Base-by-base conservation (phyloP, 2,888 invertebrate genomes). In the Brachyopa scutellaris region DNA sequence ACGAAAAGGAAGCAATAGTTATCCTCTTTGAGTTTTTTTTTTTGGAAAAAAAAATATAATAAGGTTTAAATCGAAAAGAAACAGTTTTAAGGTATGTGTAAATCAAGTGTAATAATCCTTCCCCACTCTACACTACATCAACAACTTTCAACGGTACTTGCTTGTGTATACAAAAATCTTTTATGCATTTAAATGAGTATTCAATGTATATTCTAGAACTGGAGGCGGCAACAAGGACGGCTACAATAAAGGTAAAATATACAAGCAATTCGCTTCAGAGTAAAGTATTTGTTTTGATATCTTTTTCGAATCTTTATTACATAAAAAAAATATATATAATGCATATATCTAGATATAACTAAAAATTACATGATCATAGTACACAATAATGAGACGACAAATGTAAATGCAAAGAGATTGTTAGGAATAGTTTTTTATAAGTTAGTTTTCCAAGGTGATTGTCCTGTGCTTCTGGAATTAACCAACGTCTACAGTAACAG, bases 201-300 rank as follows among this genome's bases (percentile, higher is more conserved):
- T 89, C 88, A 88, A 88, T 88, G 87, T 90, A 90, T 90, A 88
- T 90, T 90, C 88, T 90, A 90, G 96, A 95, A 93, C 94, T 93
- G 96, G 96, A 95, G 95, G 96, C 95, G 94, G 95, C 94, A 95
- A 94, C 93, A 94, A 94, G 95, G 96, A 96, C 95, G 96, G 96
- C 96, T 96, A 93, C 96, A 96, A 95, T 93, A 97, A 97, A 97
- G 97, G 97, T 97, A 97, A 97, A 95, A 89, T 87, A 88, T 88
- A 88, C 88, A 89, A 88, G 86, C 85, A 86, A 86, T 86, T 87
- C 88, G 89, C 89, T 86, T 85, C 84, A 86, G 90, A 88, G 90
- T 89, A 89, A 89, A 86, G 90, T 90, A 89, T 89, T 88, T 85
- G 85, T 80, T 80, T 80, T 80, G 59, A 80, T 76, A 70, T 76